These are phyloP conservation scores for Phoenicopterus ruber DNA, from an alignment of 2,113 vertebrate species.

Conservation along the genomic window DNA sequence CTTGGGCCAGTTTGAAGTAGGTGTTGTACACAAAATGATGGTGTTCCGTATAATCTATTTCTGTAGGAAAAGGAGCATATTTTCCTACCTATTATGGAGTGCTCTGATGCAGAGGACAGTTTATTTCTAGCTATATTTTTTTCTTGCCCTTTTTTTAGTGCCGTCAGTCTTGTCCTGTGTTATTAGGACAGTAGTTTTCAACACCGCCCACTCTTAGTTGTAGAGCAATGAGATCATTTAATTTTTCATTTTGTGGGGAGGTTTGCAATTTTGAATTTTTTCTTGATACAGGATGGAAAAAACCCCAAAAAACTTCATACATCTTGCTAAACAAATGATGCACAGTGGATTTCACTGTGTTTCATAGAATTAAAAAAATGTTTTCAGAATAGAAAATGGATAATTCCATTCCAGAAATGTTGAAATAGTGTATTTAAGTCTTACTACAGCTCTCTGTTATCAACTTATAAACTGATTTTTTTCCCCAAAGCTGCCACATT, in stretches of 20 bases:
- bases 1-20: not conserved
- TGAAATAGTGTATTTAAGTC: not conserved
- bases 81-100: constrained; percentile 38
- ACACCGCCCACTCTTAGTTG: not conserved
- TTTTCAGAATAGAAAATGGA: not conserved
- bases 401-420: not conserved
- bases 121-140: constrained; percentile 49
- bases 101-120: constrained; percentile 10
- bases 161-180: constrained; percentile 36
- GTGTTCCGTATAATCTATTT: constrained; percentile 20
- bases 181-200: constrained; percentile 52
- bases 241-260: not conserved
- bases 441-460: not conserved
- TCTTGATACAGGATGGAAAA: not conserved
- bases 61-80: constrained; percentile 24
- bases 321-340: not conserved
- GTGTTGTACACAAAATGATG: constrained; percentile 27
- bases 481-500: not conserved
- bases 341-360: not conserved
- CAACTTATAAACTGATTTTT: not conserved
- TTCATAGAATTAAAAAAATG: not conserved
- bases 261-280: not conserved
- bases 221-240: constrained; percentile 5
- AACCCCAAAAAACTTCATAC: not conserved
- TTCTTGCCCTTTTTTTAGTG: constrained; percentile 24